Percentiles rank a stretch among this genome's conserved stretches.
phyloP scores from a whole-genome alignment of 2,113 vertebrate species.

The Alethe castanea region DNA sequence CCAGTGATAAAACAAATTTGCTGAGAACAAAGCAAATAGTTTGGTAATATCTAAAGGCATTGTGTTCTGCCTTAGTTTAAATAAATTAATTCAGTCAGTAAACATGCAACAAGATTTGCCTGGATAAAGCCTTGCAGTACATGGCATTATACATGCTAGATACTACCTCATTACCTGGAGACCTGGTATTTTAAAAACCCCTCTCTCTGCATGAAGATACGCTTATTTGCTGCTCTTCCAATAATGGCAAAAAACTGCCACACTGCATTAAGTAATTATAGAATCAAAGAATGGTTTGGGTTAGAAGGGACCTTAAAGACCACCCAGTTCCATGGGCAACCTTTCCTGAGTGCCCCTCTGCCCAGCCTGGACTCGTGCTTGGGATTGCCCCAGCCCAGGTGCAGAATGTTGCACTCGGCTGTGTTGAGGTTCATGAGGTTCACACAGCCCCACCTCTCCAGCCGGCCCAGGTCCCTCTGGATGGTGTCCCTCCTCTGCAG shows the following conservation, averaged over 20 bases:
- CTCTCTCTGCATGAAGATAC: not conserved
- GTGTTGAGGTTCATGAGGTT: fast-evolving
- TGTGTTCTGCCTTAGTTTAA: not conserved
- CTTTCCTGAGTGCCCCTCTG: not conserved
- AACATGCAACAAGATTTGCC: not conserved
- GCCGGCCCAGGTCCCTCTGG: not conserved
- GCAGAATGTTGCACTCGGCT: fast-evolving
- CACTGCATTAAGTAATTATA: not conserved
- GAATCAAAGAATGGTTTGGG: not conserved
- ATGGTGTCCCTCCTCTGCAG: not conserved
- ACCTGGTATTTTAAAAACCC: not conserved
- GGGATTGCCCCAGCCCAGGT: fast-evolving
- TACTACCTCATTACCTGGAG: not conserved
- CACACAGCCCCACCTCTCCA: not conserved
- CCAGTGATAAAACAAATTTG: not conserved
- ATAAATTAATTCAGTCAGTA: not conserved
- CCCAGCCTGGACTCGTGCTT: not conserved
- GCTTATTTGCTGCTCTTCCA: not conserved
- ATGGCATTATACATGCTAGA: not conserved
- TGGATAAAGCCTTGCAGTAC: not conserved
- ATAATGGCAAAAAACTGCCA: not conserved
- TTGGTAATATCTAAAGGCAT: not conserved
- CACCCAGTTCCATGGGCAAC: not conserved
- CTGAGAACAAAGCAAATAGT: not conserved
- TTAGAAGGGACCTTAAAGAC: not conserved